Conservation (phyloP, 2,888 invertebrate species). For the Icerya purchasi region DNA sequence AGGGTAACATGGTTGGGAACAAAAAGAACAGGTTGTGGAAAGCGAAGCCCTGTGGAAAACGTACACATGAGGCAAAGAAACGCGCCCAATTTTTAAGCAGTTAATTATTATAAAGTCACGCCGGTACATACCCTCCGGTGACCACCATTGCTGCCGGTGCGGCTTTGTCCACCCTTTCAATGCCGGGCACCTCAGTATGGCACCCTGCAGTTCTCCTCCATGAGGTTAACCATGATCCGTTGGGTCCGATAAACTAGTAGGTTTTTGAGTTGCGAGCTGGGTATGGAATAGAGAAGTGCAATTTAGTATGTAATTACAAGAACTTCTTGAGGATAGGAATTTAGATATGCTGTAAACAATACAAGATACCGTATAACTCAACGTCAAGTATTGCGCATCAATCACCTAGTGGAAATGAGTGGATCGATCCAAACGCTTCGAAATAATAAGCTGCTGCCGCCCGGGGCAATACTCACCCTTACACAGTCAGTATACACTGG, state of each 20-base stretch:
- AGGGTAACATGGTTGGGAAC: neutral
- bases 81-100: neutral
- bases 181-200: neutral
- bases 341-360: neutral
- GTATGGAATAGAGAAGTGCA: neutral
- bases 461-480: neutral
- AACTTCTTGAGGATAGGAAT: neutral
- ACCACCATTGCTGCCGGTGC: neutral
- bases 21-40: neutral
- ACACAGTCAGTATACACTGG: neutral
- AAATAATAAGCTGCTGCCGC: neutral
- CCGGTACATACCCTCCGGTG: neutral
- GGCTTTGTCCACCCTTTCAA: neutral
- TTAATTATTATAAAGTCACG: neutral
- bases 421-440: neutral
- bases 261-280: neutral
- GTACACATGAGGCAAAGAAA: neutral
- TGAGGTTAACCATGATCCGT: neutral
- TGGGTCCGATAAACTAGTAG: neutral
- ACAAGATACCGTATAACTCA: neutral
- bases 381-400: neutral
- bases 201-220: neutral
- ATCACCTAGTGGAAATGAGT: no score
- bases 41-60: neutral
- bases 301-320: no score